Evolutionary conservation across 2,888 invertebrate species (phyloP).

Genomic region (Trichogramma dendrolimi): DNA sequence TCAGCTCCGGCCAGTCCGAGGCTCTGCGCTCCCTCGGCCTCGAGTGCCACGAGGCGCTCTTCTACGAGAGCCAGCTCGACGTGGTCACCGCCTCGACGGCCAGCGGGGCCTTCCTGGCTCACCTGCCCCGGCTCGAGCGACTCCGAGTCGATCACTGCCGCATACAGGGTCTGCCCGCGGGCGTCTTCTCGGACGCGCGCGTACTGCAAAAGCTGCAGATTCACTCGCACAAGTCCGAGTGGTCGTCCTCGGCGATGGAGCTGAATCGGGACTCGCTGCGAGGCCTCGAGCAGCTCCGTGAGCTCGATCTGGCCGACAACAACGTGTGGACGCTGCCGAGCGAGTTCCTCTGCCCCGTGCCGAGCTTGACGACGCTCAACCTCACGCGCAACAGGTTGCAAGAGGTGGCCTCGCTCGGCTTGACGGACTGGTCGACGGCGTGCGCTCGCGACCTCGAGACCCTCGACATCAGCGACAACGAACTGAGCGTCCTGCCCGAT

Average conservation of each 20-base stretch:
- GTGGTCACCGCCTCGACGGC: conserved; percentile 35
- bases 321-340: conserved; percentile 73
- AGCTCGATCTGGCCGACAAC: conserved; percentile 70
- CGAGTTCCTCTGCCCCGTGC: conserved; percentile 69
- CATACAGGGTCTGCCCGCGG: conserved; percentile 69
- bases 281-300: conserved; percentile 64
- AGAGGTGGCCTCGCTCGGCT: conserved; percentile 71
- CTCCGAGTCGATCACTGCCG: conserved; percentile 73
- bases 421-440: conserved; percentile 69
- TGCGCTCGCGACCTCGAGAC: conserved; percentile 68
- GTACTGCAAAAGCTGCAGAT: conserved; percentile 65
- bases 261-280: conserved; percentile 69
- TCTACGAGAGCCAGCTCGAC: conserved; percentile 68
- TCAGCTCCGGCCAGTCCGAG: conserved; percentile 64
- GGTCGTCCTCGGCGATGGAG: conserved; percentile 75
- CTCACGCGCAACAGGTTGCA: conserved; percentile 74
- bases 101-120: conserved; percentile 56
- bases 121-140: conserved; percentile 64
- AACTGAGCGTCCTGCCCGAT: conserved; percentile 67
- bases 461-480: conserved; percentile 72
- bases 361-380: conserved; percentile 66
- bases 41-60: conserved; percentile 71
- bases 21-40: conserved; percentile 65
- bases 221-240: conserved; percentile 73
- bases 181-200: conserved; percentile 64